Evolutionary conservation across 2,113 vertebrate genomes (phyloP), one percentile per base, ranked within the genome.

Genomic region (Sapayoa aenigma): DNA sequence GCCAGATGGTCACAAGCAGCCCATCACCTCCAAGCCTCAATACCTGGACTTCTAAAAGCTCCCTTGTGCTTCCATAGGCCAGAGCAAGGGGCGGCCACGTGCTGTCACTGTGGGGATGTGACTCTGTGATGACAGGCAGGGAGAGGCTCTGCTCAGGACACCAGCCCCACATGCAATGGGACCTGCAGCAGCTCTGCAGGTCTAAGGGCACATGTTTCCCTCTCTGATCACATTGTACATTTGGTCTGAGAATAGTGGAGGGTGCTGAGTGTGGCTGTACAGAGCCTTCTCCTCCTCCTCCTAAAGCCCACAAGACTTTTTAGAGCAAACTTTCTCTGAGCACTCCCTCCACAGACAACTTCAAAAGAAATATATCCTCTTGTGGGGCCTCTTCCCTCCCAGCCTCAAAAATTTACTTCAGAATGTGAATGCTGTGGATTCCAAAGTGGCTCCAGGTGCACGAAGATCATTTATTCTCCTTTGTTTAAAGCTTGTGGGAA

Each of bases 41-140:
- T 0, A 4, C 1, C 3, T 6, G 31, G 81, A 63, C 44, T 65
- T 28, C n/a, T 33, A 41, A 46, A 63, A 59, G 63, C 46, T 33
- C 35, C 24, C 9, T 22, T 1, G 8, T 28, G 39, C 21, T 75
- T 35, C n/a, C 0, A 1, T 39, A 35, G 67, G 55, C 27, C 10
- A 9, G 41, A 37, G 20, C 2, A 2, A 44, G 49, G 20, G 62
- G 28, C 27, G 59, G 65, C 52, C 30, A 5, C 0, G 0, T 30
- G 31, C n/a, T 37, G 41, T 20, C 41, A 42, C 55, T 0, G 1
- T 3, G 1, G 59, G 44, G 39, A 73, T 1, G 5, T 0, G 0
- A 44, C 65, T 69, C 24, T 42, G 30, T 3, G 14, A 42, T 1
- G 1, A 59, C 0, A 2, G 25, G 50, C 53, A 52, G 44, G 30